These are phyloP conservation scores for Potamarius usumacintae DNA, from an alignment of 2,113 vertebrate genomes.

Conservation along the genomic window DNA sequence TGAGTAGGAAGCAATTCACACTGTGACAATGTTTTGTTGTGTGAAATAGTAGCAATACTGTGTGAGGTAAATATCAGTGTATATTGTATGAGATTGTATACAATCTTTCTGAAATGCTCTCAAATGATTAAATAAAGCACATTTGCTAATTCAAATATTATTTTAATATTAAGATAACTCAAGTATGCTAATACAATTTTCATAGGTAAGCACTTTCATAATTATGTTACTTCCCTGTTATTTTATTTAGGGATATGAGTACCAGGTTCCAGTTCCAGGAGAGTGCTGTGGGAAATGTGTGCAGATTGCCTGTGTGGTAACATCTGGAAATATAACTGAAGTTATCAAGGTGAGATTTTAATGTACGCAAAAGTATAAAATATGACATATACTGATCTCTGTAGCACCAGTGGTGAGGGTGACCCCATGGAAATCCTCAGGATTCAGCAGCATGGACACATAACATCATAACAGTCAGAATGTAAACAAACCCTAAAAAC, in stretches of 20 bases:
- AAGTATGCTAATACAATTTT: background rate
- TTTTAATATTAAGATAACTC: too few relatives aligned
- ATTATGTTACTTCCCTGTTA: background rate
- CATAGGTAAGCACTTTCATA: background rate
- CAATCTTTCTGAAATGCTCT: background rate
- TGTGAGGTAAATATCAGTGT: background rate
- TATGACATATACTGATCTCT: too few relatives aligned
- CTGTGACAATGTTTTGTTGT: background rate
- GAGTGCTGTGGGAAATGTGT: conserved; percentile 79
- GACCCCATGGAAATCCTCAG: too few relatives aligned
- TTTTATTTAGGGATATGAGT: conserved; percentile 70
- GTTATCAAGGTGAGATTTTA: conserved; percentile 54
- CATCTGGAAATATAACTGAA: conserved; percentile 51
- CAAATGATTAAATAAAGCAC: background rate
- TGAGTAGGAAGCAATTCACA: conserved; percentile 45
- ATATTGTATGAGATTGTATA: background rate
- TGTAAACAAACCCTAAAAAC: too few relatives aligned
- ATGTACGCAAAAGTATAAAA: background rate
- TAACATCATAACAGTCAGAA: too few relatives aligned
- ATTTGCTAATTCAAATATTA: background rate
- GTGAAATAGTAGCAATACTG: background rate
- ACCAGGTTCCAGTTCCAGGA: conserved; percentile 47
- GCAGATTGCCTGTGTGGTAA: conserved; percentile 64
- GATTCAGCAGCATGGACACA: too few relatives aligned
- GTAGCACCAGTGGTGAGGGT: too few relatives aligned